Base-by-base conservation (phyloP, 2,888 invertebrate genomes). In the Lamellibrachia satsuma region DNA sequence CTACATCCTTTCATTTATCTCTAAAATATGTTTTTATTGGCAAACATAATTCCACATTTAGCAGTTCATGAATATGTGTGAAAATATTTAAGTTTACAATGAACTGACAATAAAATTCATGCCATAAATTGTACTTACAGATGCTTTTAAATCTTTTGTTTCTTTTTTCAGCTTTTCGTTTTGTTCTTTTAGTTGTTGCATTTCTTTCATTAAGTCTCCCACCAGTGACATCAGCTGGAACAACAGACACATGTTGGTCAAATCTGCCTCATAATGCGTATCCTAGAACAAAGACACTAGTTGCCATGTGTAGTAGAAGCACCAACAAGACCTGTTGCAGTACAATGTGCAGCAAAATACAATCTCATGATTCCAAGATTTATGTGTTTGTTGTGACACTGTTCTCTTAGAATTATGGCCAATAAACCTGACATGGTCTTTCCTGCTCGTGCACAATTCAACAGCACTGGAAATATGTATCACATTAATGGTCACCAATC, bases 201-300 rank as follows among this genome's bases (percentile, higher is more conserved):
- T 95, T 93, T 96, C 95, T 91, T 95, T 95, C 95, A 96, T 95
- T 94, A 96, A 93, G 91, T 96, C 95, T 93, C 95, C 95, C 60
- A 96, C 94, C 93, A 96, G 93, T 8, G 96, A 95, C 95, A 95
- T 95, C 93, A 96, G 93, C 96, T 96, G 95, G 92, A 95, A 95
- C 4, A 60, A 90, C n/a, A 55, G 7, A 75, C 75, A 75, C 22
- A 15, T 75, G 75, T 15, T 22, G 75, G 75, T 22, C 75, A 75
- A 75, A 55, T 27, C 1, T 52, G 51, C 11, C 11, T 91, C 15
- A 11, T 27, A 51, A 90, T 39, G 90, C 39, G 22, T 52, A 91
- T 11, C 39, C 6, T 27, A 52, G 51, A 75, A 75, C 15, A 75
- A 9, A 55, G 15, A 75, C 75, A 75, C 75, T 75, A 22, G 15